Evolutionary conservation across 1,140 invertebrate genomes (phyloP).

Genomic region (Philopotamus ludificatus): DNA sequence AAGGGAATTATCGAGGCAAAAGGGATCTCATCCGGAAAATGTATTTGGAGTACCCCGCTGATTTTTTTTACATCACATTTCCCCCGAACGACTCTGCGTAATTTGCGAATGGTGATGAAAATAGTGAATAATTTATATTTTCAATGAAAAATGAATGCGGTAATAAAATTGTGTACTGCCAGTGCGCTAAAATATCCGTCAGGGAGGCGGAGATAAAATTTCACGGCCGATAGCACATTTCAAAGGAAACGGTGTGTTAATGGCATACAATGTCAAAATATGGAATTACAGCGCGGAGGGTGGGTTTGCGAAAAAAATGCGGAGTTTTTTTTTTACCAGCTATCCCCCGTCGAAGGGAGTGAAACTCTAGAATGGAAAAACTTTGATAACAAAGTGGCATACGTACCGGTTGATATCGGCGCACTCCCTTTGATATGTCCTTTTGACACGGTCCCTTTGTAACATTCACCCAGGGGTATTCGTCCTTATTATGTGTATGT

Average conservation of each 20-base stretch:
- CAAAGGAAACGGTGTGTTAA: conserved; percentile 4
- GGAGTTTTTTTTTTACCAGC: too few species aligned
- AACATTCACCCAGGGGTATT: conserved; percentile 1
- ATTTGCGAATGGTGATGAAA: too few species aligned
- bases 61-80: too few species aligned
- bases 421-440: conserved; percentile 20
- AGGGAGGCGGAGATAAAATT: neutral
- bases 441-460: conserved; percentile 20
- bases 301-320: neutral
- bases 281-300: conserved; percentile 1
- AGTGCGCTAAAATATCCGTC: neutral
- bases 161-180: neutral
- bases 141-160: conserved; percentile 4
- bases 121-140: too few species aligned
- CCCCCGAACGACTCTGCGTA: too few species aligned
- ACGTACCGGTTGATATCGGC: neutral
- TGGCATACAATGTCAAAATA: conserved; percentile 2
- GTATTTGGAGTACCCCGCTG: too few species aligned
- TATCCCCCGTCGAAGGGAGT: neutral
- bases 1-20: too few species aligned
- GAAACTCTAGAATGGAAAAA: conserved; percentile 12
- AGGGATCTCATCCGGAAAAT: too few species aligned
- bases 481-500: neutral
- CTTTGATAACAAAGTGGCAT: conserved; percentile 13
- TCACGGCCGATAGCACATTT: conserved; percentile 3